Conservation (phyloP, 2,888 invertebrate genomes). For the Dasypogon diadema region DNA sequence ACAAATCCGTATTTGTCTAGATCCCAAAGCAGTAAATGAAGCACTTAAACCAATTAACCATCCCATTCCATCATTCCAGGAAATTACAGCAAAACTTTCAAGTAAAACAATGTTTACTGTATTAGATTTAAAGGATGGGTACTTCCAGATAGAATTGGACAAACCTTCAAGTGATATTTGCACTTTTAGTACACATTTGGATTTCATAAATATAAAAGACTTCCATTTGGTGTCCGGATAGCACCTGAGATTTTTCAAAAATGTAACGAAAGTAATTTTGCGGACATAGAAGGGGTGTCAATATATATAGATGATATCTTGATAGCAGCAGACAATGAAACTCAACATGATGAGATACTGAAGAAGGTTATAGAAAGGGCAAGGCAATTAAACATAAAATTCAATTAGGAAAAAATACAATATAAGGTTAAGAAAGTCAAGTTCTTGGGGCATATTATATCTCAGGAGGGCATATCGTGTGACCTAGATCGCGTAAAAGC, state of each 20-base stretch:
- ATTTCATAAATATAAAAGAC: conserved; percentile 52
- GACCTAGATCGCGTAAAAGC: conserved; percentile 48
- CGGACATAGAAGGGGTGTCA: conserved; percentile 58
- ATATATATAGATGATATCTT: conserved; percentile 62
- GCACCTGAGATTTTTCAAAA: conserved; percentile 58
- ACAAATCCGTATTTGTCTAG: conserved; percentile 52
- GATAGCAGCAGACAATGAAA: conserved; percentile 41
- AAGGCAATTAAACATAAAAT: conserved; percentile 59
- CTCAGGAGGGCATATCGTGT: conserved; percentile 45
- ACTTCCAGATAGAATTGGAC: conserved; percentile 55
- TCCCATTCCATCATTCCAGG: conserved; percentile 55
- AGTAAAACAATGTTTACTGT: conserved; percentile 51
- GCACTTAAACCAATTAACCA: conserved; percentile 50
- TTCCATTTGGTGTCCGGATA: conserved; percentile 58
- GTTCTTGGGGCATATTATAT: conserved; percentile 59
- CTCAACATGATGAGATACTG: conserved; percentile 59
- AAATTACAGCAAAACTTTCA: conserved; percentile 49
- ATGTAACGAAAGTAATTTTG: conserved; percentile 56
- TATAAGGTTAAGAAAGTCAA: conserved; percentile 58
- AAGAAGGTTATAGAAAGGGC: conserved; percentile 58
- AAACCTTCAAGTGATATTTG: conserved; percentile 50
- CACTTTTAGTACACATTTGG: conserved; percentile 55
- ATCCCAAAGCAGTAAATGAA: conserved; percentile 53
- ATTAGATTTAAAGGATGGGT: conserved; percentile 54
- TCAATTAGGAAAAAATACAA: conserved; percentile 60